Conservation (phyloP, 1,140 invertebrate species). For the Oncopeltus fasciatus region DNA sequence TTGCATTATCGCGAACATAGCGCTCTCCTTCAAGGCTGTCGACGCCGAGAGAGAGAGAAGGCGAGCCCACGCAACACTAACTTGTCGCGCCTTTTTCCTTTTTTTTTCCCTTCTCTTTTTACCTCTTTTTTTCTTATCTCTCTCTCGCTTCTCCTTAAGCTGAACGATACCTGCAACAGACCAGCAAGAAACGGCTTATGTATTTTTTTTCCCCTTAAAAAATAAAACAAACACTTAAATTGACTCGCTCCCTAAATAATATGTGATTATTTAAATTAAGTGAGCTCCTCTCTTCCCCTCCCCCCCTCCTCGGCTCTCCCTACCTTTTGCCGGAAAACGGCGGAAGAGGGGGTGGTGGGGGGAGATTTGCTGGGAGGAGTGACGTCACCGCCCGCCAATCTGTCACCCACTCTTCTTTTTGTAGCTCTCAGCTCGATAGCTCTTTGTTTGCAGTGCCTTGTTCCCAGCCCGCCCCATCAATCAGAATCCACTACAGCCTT, state of each 20-base stretch:
- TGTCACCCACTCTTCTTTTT: background rate
- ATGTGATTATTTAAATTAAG: slow-evolving; percentile 1
- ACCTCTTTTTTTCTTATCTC: background rate
- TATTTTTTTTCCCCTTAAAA: background rate
- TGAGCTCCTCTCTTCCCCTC: no score
- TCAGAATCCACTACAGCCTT: no score
- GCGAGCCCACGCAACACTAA: background rate
- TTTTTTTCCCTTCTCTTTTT: background rate
- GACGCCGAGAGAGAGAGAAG: no score
- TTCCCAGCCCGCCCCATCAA: no score
- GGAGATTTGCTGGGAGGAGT: no score
- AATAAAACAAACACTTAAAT: background rate
- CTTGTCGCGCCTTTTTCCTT: background rate
- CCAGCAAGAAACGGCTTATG: background rate
- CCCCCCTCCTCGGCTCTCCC: background rate
- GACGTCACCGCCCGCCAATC: background rate
- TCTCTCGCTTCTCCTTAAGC: background rate
- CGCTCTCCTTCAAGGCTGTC: slow-evolving; percentile 27
- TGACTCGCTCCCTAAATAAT: background rate
- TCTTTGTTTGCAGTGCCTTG: background rate
- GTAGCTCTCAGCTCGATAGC: background rate
- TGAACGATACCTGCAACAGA: background rate
- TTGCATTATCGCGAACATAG: slow-evolving; percentile 74
- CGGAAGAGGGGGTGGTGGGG: no score
- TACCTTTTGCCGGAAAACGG: background rate